Evolutionary conservation across 2,797 vertebrate species (phyloP).

Genomic region (Chloroceryle amazona): DNA sequence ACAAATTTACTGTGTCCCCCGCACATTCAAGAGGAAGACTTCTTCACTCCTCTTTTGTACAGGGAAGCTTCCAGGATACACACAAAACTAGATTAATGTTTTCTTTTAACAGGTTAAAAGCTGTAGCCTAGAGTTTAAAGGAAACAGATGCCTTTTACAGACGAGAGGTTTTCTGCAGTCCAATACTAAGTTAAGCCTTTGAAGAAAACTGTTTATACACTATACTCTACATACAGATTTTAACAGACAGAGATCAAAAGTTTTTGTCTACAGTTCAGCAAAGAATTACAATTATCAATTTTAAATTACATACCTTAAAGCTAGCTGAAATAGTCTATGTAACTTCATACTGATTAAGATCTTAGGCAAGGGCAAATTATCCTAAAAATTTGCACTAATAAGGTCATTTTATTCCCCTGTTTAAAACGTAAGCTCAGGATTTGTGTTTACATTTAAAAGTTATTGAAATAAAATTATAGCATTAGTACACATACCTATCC

Average conservation of each 20-base stretch:
- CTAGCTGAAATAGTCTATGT: background rate
- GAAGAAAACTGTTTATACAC: background rate
- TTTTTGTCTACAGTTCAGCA: background rate
- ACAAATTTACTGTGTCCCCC: background rate
- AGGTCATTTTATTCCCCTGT: background rate
- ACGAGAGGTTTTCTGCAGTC: background rate
- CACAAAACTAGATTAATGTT: background rate
- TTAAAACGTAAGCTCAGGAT: background rate
- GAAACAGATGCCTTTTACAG: background rate
- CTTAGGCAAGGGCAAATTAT: background rate
- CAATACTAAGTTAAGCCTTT: background rate
- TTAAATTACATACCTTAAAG: background rate
- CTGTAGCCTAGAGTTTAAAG: background rate
- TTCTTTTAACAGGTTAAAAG: background rate
- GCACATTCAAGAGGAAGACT: background rate
- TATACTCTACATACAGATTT: background rate
- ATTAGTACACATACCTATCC: conserved; percentile 88
- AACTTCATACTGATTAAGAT: background rate
- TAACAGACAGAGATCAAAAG: background rate
- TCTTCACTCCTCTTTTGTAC: background rate
- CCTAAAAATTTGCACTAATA: background rate
- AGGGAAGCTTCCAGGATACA: background rate
- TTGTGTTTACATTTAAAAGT: background rate
- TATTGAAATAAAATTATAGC: background rate
- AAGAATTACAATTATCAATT: background rate